These are phyloP conservation scores for Lipophrys pholis DNA, from an alignment of 2,113 vertebrate genomes.

Conservation along the genomic window DNA sequence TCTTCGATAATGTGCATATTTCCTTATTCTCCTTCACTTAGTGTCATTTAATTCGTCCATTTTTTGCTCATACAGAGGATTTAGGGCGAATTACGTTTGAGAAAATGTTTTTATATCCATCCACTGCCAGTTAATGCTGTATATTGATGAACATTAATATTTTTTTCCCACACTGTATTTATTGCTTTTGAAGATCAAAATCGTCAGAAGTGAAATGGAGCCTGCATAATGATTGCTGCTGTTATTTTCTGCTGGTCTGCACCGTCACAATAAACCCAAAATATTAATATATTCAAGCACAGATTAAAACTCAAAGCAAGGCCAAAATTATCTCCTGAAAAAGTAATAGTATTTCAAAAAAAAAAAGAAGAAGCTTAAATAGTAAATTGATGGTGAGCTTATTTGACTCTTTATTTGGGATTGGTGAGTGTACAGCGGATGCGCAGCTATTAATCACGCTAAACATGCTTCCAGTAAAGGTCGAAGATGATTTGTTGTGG, in stretches of 20 bases:
- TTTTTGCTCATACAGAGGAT: constrained; percentile 23
- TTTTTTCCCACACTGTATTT: constrained; percentile 23
- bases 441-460: background rate
- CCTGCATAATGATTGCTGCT: constrained; percentile 1
- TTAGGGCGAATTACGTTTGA: constrained; percentile 30
- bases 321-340: too few relatives aligned
- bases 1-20: constrained; percentile 52
- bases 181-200: constrained; percentile 18
- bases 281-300: background rate
- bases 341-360: too few relatives aligned
- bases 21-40: constrained; percentile 41
- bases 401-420: background rate
- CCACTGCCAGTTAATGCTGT: constrained; percentile 21
- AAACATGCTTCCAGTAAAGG: background rate
- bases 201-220: background rate
- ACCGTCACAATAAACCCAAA: background rate
- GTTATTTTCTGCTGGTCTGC: background rate
- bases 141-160: constrained; percentile 10
- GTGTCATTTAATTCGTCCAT: constrained; percentile 50
- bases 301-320: background rate
- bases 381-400: background rate
- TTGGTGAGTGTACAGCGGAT: background rate
- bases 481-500: background rate
- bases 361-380: too few relatives aligned
- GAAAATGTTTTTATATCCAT: constrained; percentile 28